These are phyloP conservation scores for Heteractis magnifica DNA, from an alignment of 92 coral and sea anemone species.

Conservation along the genomic window DNA sequence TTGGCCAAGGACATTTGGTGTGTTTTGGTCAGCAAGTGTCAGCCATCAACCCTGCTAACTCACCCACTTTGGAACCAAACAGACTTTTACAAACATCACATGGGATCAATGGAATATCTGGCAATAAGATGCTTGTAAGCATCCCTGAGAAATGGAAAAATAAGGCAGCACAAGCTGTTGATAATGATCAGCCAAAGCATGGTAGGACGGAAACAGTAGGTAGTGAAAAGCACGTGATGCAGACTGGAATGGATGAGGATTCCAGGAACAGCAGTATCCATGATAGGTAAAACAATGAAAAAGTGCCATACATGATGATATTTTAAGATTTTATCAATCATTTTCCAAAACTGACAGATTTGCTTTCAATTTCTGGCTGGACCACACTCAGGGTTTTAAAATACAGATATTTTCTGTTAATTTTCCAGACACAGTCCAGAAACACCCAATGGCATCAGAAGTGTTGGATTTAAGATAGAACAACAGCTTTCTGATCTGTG, in stretches of 20 bases:
- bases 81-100: background rate
- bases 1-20: constrained; percentile 91
- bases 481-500: constrained; percentile 70
- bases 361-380: too few species aligned
- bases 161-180: background rate
- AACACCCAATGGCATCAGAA: constrained; percentile 47
- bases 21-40: constrained; percentile 70
- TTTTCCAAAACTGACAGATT: too few species aligned
- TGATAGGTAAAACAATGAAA: constrained; percentile 19
- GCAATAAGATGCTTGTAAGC: constrained; percentile 1
- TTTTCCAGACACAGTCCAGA: background rate
- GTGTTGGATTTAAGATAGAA: constrained; percentile 74
- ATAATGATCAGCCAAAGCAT: background rate
- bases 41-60: background rate
- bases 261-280: constrained; percentile 8
- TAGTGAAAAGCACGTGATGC: background rate
- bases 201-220: background rate
- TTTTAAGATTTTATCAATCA: too few species aligned
- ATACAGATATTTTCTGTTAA: too few species aligned
- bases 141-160: constrained; percentile 18
- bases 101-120: constrained; percentile 12
- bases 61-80: constrained; percentile 15
- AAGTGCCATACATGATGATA: background rate
- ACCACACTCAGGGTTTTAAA: too few species aligned
- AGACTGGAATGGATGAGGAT: background rate